phyloP scores from a whole-genome alignment of 2,797 vertebrate genomes.

The Schizopygopsis malacanthus region DNA sequence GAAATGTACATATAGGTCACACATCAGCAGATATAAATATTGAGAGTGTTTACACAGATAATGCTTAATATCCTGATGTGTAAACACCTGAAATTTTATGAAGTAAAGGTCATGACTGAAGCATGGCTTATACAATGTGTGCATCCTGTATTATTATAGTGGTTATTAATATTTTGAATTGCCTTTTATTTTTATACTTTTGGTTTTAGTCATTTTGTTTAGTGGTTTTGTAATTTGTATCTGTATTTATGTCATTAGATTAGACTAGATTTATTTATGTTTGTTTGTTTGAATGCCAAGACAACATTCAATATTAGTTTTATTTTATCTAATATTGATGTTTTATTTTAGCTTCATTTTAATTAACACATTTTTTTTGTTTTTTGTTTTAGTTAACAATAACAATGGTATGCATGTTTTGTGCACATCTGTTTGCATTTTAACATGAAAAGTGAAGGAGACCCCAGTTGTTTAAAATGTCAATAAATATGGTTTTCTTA shows the following conservation, averaged over 20 bases:
- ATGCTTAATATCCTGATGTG: neutral
- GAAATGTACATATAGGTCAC: constrained; percentile 31
- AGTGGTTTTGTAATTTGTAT: neutral
- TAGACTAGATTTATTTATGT: neutral
- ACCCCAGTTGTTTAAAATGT: neutral
- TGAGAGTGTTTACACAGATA: neutral
- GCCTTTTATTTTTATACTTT: neutral
- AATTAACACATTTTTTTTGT: neutral
- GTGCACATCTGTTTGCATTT: neutral
- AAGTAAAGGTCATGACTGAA: neutral
- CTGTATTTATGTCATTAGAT: neutral
- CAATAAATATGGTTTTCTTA: neutral
- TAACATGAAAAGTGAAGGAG: neutral
- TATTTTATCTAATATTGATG: neutral
- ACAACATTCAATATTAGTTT: neutral
- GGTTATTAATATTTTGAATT: neutral
- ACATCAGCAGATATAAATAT: constrained; percentile 18
- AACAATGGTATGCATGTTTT: neutral
- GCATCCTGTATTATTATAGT: neutral
- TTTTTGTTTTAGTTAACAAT: neutral
- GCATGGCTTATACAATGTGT: neutral
- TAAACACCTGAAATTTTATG: neutral
- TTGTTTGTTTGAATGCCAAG: neutral
- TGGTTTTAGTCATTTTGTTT: neutral
- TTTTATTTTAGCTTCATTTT: neutral